A percentile compares a stretch with the other conserved stretches of the same genome.
Evolutionary conservation across 2,888 invertebrate species (phyloP).

Genomic region (Dione juno): DNA sequence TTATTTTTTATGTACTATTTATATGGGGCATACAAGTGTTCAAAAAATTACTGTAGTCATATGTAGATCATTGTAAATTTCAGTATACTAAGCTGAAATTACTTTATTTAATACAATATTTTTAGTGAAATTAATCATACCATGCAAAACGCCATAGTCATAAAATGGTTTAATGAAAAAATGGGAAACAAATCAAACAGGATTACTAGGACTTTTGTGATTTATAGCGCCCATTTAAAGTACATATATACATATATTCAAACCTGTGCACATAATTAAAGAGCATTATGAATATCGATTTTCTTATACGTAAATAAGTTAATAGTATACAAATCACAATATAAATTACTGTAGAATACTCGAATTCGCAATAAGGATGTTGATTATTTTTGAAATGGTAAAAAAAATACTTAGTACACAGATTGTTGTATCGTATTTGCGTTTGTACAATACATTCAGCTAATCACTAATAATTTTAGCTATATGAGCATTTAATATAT

Average conservation of each 20-base stretch:
- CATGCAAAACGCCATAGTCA: neutral
- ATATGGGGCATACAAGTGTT: too few relatives aligned
- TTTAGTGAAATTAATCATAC: too few relatives aligned
- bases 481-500: too few relatives aligned
- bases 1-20: too few relatives aligned
- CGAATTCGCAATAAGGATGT: neutral
- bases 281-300: constrained; percentile 21
- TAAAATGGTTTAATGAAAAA: neutral
- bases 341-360: constrained; percentile 16
- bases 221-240: constrained; percentile 3
- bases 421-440: too few relatives aligned
- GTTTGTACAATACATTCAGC: too few relatives aligned
- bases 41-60: too few relatives aligned
- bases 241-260: constrained; percentile 16
- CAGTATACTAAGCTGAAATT: too few relatives aligned
- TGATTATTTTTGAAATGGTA: neutral
- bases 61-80: too few relatives aligned
- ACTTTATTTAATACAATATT: too few relatives aligned
- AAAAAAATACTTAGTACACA: too few relatives aligned
- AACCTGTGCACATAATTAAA: constrained; percentile 3
- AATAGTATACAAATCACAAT: constrained; percentile 23
- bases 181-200: neutral
- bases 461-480: too few relatives aligned
- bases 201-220: neutral
- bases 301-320: constrained; percentile 18